Base-by-base conservation (phyloP, 2,797 vertebrate species). In the Centropyge bicolor region DNA sequence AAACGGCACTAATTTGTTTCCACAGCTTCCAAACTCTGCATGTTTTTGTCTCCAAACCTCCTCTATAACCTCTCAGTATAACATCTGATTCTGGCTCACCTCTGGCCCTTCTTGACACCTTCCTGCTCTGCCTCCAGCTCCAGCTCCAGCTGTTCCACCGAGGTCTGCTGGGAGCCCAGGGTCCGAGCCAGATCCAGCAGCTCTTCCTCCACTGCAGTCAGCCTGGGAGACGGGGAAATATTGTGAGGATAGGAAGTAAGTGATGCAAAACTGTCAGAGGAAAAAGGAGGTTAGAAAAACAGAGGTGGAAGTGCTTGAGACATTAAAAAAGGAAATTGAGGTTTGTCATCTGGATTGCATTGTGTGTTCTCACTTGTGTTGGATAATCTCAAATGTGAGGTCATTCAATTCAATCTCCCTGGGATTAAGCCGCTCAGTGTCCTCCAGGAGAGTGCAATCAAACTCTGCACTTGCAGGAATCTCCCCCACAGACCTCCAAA, bases 361-460 rank as follows among this genome's bases (percentile, higher is more conserved):
- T 17, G 4, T 68, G 43, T 70, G 57, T 65, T 70, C 96, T 82
- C 86, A 99, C 98, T 92, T 95, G 92, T 99, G 98, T 85, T 99
- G 97, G 78, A 99, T 88, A 0, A 93, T 96, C 87, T 99, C 98
- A 1, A 99, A 22, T 0, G 98, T 99, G 70, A 99, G 95, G 63
- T 99, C 97, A 0, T 98, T 99, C 76, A 99, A 85, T 88, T 97
- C 95, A 67, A 99, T 91, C 80, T 98, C 95, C 11, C 93, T 94
- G 0, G 97, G 88, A 1, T 75, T 90, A 24, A 99, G 93, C 27
- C 59, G 78, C 16, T 98, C 97, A 0, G 91, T 81, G 40, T 98
- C 97, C 70, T 98, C 97, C 56, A 98, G 88, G 68, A 98, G 88
- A 11, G 94, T 96, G 72, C 90, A 92, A 0, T 99, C 98, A 70